These are phyloP conservation scores for Helostoma temminkii DNA, from an alignment of 2,797 vertebrate species.

Conservation along the genomic window DNA sequence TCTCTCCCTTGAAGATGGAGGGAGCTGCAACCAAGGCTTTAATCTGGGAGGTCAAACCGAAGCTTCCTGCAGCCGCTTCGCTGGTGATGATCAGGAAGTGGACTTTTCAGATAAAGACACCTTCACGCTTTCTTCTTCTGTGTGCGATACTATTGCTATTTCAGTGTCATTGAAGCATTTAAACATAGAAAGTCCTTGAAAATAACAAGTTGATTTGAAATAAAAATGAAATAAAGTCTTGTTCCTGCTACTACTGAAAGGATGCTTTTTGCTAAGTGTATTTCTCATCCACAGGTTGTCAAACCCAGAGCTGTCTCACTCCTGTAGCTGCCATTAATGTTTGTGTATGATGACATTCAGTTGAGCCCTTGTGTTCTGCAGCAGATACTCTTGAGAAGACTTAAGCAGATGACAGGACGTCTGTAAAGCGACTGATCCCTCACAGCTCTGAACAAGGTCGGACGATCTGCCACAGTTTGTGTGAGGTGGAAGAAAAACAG, in stretches of 20 bases:
- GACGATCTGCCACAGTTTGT: slow-evolving; percentile 21
- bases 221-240: too few species aligned
- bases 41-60: slow-evolving; percentile 29
- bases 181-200: too few species aligned
- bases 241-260: too few species aligned
- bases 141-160: not conserved
- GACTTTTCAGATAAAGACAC: slow-evolving; percentile 11
- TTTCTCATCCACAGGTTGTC: too few species aligned
- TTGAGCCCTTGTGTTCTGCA: slow-evolving; percentile 20
- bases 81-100: slow-evolving; percentile 32
- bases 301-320: not conserved
- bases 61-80: slow-evolving; percentile 14
- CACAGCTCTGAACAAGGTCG: slow-evolving; percentile 33
- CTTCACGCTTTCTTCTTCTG: not conserved
- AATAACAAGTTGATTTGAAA: too few species aligned
- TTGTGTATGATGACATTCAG: not conserved
- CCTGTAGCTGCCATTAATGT: not conserved
- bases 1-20: slow-evolving; percentile 26
- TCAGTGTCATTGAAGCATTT: not conserved
- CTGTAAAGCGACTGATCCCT: slow-evolving; percentile 53
- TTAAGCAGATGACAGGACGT: slow-evolving; percentile 19
- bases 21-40: slow-evolving; percentile 26
- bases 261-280: too few species aligned
- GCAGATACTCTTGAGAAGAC: slow-evolving; percentile 14
- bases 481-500: not conserved